These are phyloP conservation scores for Drosophila pseudotakahashii DNA, from an alignment of 2,888 invertebrate species.

Conservation along the genomic window DNA sequence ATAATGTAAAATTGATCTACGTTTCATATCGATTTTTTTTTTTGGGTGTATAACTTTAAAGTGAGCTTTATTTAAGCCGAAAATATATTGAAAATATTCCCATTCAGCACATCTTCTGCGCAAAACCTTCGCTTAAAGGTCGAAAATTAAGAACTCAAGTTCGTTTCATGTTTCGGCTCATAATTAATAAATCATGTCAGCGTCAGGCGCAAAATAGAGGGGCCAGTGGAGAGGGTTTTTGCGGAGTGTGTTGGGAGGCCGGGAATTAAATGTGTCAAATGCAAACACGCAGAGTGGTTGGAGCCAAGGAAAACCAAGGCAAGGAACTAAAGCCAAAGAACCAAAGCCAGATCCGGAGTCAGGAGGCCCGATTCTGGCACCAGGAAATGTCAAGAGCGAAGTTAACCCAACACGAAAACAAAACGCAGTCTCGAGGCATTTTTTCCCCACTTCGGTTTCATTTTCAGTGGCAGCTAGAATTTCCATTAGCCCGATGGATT, in stretches of 20 bases:
- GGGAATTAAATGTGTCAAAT: conserved; percentile 77
- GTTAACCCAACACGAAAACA: conserved; percentile 72
- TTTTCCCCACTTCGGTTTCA: conserved; percentile 46
- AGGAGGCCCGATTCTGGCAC: conserved; percentile 40
- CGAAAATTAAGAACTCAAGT: conserved; percentile 79
- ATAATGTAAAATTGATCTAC: too few relatives aligned
- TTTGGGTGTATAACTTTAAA: neutral
- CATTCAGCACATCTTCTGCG: neutral
- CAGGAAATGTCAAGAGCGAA: conserved; percentile 79
- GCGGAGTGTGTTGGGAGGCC: conserved; percentile 22
- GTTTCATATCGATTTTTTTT: too few relatives aligned
- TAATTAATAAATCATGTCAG: conserved; percentile 82
- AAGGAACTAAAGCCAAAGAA: conserved; percentile 17
- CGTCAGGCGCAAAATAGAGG: conserved; percentile 53
- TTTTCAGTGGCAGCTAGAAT: conserved; percentile 67
- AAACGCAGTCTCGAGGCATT: conserved; percentile 66
- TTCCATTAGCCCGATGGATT: conserved; percentile 28
- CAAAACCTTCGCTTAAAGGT: conserved; percentile 58
- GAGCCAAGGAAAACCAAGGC: conserved; percentile 8
- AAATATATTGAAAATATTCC: neutral
- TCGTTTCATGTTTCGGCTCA: conserved; percentile 74
- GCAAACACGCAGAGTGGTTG: conserved; percentile 68
- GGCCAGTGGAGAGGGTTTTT: neutral
- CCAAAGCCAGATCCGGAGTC: conserved; percentile 27
- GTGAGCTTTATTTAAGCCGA: neutral